phyloP scores from a whole-genome alignment of 92 coral and sea anemone genomes.

The Ricordea florida region DNA sequence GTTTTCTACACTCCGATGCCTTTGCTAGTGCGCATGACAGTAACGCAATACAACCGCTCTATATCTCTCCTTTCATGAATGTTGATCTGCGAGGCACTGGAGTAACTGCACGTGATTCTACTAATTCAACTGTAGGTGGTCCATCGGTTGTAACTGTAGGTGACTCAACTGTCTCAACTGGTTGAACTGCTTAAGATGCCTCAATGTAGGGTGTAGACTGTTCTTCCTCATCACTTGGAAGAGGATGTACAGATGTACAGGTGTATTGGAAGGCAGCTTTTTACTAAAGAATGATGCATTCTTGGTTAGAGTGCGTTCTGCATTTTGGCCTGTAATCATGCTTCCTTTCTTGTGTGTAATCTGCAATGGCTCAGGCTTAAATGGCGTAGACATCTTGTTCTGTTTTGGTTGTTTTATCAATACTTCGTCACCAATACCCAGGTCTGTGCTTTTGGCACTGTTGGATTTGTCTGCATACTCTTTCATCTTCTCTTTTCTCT shows the following conservation, averaged over 20 bases:
- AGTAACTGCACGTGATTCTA: too few species aligned
- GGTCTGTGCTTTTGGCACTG: constrained; percentile 12
- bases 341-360: constrained; percentile 9
- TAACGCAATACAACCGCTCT: too few species aligned
- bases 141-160: too few species aligned
- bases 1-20: too few species aligned
- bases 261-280: constrained; percentile 10
- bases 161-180: not conserved
- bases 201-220: constrained; percentile 1
- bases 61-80: too few species aligned
- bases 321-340: constrained; percentile 18
- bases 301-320: constrained; percentile 1
- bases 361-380: not conserved
- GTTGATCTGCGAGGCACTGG: too few species aligned
- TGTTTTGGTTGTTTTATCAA: constrained; percentile 31
- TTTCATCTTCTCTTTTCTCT: constrained; percentile 25
- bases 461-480: constrained; percentile 45
- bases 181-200: not conserved
- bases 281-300: constrained; percentile 12
- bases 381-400: constrained; percentile 29
- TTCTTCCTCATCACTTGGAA: constrained; percentile 17
- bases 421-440: constrained; percentile 47
- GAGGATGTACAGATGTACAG: not conserved
- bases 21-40: too few species aligned
- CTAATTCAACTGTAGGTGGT: too few species aligned